Conservation (phyloP, 2,888 invertebrate species). For the Griposia aprilina region DNA sequence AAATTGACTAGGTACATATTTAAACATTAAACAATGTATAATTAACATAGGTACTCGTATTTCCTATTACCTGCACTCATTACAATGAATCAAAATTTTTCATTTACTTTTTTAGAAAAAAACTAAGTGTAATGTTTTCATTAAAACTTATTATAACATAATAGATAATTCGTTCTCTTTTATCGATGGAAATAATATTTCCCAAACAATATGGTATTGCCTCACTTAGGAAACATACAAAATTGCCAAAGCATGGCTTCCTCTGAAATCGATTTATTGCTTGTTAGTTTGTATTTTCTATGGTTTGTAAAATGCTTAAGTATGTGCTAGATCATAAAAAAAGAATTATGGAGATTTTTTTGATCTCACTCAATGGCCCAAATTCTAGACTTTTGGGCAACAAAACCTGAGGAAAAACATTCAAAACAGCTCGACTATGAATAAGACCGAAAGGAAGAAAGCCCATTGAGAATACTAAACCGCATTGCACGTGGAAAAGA, state of each 20-base stretch:
- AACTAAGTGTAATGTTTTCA: neutral
- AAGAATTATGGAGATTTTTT: neutral
- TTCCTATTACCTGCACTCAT: neutral
- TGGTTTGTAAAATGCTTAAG: neutral
- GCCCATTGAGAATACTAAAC: conserved; percentile 46
- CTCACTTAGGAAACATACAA: neutral
- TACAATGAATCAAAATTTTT: neutral
- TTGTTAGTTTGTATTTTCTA: neutral
- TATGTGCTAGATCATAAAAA: neutral
- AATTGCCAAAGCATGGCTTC: neutral
- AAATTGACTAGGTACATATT: neutral
- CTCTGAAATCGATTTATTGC: neutral
- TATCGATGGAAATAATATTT: neutral
- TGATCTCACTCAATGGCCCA: neutral
- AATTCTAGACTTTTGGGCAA: neutral
- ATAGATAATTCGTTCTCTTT: too few relatives aligned
- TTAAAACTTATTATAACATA: too few relatives aligned
- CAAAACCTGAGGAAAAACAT: neutral
- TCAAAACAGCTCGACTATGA: conserved; percentile 45
- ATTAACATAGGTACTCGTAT: neutral
- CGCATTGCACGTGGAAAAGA: conserved; percentile 54
- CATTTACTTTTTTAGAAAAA: neutral
- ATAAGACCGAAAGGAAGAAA: conserved; percentile 54
- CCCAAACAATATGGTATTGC: too few relatives aligned
- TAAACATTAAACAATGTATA: neutral